Base-by-base conservation (phyloP, 2,113 vertebrate genomes). In the Pseudorasbora parva region DNA sequence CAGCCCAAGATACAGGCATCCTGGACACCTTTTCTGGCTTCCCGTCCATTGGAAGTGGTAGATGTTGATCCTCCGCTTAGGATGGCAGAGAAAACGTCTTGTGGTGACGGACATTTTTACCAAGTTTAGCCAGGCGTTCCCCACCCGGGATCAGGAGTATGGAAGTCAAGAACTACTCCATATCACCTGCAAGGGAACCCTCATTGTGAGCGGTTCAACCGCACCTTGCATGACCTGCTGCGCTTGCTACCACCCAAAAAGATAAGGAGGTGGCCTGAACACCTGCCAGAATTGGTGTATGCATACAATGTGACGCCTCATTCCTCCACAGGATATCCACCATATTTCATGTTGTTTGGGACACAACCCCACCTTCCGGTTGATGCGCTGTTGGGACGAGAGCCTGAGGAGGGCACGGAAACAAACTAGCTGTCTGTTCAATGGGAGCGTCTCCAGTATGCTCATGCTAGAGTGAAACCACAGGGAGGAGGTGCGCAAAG, bases 1-100 rank as follows among this genome's bases (percentile, higher is more conserved):
- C 81, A 64, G 8, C 68, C 81, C 1, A 82, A 59, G 25, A 25
- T 82, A 1, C 81, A 12, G 5, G 15, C 81, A 2, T 71, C 69
- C 0, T 12, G 37, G 21, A 73, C n/a, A 0, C n/a, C 54, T 25
- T 82, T 82, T 21, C 1, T 82, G 10, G 71, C 57, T 41, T 33
- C 71, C 7, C 11, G 11, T 12, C 11, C 11, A 47, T 14, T 47
- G 11, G 45, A 47, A 47, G 45, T 47, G 11, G 45, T 47, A 47
- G 45, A 11, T 47, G 11, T 47, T 47, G 45, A 47, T 47, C 8
- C 23, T 68, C 56, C 0, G 5, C 43, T 2, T 27, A 25, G n/a
- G 71, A 82, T 51, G 71, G 71, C 0, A 1, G 2, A 21, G 71
- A 47, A 37, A 82, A 82, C 9, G 25, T 75, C 1, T 11, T 75